Evolutionary conservation across 2,113 vertebrate species (phyloP), one percentile per base, ranked within the genome.

Genomic region (Pandion haliaetus): DNA sequence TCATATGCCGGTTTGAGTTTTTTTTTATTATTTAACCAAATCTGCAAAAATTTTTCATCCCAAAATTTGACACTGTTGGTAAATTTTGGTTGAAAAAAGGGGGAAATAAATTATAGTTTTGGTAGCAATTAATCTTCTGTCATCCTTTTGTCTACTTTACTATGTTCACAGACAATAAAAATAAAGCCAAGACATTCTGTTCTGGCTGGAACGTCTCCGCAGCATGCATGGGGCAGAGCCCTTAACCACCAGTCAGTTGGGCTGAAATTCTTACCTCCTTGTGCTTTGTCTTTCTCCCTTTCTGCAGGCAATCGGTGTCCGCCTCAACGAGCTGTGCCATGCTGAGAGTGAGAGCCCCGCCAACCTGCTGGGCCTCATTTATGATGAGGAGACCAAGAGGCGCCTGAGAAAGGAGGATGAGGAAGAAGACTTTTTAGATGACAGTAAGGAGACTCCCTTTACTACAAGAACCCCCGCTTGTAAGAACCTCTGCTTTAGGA

Each of bases 401-500:
- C 98, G 98, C 26, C 98, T 99, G 96, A 99, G 99, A 69, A 99
- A 99, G 96, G 99, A 99, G 94, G 99, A 99, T 85, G 99, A 99
- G 97, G 99, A 99, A 71, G 99, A 99, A 98, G 99, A 99, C 97
- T 99, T 99, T 98, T 98, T 99, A 98, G 99, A 99, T 98, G 99
- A 99, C 98, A 99, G 99, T 99, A 98, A 99, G 99, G 98, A 98
- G 98, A 98, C 97, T 98, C 98, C 98, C 98, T 98, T 98, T 98
- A 98, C 98, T 98, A 98, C 98, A 98, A 98, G 97, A 98, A 96
- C 97, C 98, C 98, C 98, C 82, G 97, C 98, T 98, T 98, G 98
- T 98, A 98, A 98, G 98, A 98, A 98, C 89, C 98, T 98, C 98
- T 98, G 98, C 98, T 97, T 98, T 98, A 98, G 98, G 98, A 98